phyloP scores from a whole-genome alignment of 2,888 invertebrate genomes.

The Phytoseiulus persimilis region DNA sequence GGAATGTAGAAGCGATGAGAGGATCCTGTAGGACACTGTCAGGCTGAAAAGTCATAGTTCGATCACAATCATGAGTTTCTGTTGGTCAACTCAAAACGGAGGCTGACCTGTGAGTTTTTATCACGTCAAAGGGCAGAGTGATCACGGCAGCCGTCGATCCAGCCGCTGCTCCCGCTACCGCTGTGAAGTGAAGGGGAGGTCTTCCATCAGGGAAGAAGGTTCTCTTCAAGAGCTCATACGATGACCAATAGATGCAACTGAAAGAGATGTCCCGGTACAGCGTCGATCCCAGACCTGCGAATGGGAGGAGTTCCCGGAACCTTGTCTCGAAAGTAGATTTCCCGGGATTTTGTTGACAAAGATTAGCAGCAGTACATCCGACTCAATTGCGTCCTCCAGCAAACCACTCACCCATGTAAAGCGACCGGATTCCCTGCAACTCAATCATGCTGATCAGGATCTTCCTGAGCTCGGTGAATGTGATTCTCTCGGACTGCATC shows the following conservation, averaged over 20 bases:
- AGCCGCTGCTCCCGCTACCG: conserved; percentile 58
- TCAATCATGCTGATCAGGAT: neutral
- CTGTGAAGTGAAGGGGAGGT: conserved; percentile 49
- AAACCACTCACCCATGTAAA: conserved; percentile 16
- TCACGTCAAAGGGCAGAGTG: conserved; percentile 94
- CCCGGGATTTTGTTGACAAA: neutral
- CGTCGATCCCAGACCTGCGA: conserved; percentile 74
- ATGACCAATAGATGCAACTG: conserved; percentile 79
- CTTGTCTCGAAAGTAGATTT: neutral
- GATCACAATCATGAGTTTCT: neutral
- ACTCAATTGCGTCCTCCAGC: neutral
- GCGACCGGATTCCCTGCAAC: neutral
- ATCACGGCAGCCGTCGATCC: conserved; percentile 79
- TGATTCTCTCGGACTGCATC: conserved; percentile 88
- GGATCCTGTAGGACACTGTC: too few relatives aligned
- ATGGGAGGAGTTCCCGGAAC: neutral
- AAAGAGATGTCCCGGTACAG: conserved; percentile 89
- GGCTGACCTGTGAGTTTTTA: conserved; percentile 71
- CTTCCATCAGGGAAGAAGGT: conserved; percentile 47
- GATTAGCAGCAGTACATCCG: neutral
- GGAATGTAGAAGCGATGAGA: neutral
- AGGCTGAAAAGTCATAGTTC: neutral
- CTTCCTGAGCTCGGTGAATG: conserved; percentile 58
- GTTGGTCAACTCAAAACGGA: neutral
- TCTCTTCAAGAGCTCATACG: conserved; percentile 51